These are phyloP conservation scores for Cryptotermes secundus DNA, from an alignment of 1,140 invertebrate genomes.

Conservation along the genomic window DNA sequence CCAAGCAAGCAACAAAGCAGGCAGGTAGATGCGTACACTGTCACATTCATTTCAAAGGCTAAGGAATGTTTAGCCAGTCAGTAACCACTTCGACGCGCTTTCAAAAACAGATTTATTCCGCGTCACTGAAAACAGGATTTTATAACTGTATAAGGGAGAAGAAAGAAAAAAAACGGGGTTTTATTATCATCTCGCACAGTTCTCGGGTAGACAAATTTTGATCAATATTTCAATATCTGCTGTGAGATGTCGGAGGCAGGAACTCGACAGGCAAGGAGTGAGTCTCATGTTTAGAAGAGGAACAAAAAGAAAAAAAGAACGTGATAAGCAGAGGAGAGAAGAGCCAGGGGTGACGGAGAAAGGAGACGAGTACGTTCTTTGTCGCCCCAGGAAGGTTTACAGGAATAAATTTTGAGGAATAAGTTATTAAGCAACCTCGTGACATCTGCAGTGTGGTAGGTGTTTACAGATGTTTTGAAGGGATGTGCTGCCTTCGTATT, in stretches of 20 bases:
- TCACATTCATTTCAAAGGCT: too few species aligned
- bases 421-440: too few species aligned
- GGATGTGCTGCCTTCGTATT: too few species aligned
- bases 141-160: not conserved
- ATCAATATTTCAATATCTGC: conserved; percentile 2
- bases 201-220: not conserved
- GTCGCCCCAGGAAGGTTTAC: too few species aligned
- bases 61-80: not conserved
- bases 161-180: not conserved
- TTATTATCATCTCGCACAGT: not conserved
- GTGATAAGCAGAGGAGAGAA: not conserved
- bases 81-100: not conserved
- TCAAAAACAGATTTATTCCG: not conserved
- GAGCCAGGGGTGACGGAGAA: not conserved
- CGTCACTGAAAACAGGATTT: not conserved
- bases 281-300: not conserved
- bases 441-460: too few species aligned
- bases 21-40: too few species aligned
- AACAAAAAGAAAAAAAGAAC: not conserved
- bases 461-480: too few species aligned
- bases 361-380: too few species aligned
- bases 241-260: not conserved
- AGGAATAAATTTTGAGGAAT: too few species aligned
- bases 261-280: not conserved
- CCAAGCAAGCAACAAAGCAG: too few species aligned